These are phyloP conservation scores for Pterocles gutturalis DNA, from an alignment of 2,113 vertebrate species.

Conservation along the genomic window DNA sequence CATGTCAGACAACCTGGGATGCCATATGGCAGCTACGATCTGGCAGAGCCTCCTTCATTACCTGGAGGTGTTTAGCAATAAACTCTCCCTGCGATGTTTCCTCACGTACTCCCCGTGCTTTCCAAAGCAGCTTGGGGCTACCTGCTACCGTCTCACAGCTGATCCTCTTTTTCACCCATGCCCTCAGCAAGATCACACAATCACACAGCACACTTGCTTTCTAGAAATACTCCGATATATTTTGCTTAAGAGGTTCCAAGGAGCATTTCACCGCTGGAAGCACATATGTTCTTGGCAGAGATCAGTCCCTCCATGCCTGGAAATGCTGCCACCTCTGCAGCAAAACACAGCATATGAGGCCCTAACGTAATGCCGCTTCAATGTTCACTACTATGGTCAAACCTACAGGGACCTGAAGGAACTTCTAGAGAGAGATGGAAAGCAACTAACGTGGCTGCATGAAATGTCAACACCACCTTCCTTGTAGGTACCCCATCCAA, in stretches of 20 bases:
- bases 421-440: not conserved
- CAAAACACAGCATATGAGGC: not conserved
- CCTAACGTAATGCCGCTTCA: not conserved
- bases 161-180: not conserved
- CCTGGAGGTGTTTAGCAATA: not conserved
- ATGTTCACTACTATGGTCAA: not conserved
- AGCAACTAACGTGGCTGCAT: not conserved
- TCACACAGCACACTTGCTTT: not conserved
- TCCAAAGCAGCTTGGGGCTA: not conserved
- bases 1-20: not conserved
- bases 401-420: not conserved
- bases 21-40: not conserved
- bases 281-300: not conserved
- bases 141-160: not conserved
- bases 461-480: not conserved
- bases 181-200: not conserved
- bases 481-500: not conserved
- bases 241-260: not conserved
- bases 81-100: accelerated
- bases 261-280: not conserved
- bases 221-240: not conserved
- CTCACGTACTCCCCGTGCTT: not conserved
- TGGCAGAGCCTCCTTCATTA: not conserved
- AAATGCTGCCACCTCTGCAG: not conserved
- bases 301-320: not conserved